Base-by-base conservation (phyloP, 1,140 invertebrate genomes). In the Heliconius hewitsoni region DNA sequence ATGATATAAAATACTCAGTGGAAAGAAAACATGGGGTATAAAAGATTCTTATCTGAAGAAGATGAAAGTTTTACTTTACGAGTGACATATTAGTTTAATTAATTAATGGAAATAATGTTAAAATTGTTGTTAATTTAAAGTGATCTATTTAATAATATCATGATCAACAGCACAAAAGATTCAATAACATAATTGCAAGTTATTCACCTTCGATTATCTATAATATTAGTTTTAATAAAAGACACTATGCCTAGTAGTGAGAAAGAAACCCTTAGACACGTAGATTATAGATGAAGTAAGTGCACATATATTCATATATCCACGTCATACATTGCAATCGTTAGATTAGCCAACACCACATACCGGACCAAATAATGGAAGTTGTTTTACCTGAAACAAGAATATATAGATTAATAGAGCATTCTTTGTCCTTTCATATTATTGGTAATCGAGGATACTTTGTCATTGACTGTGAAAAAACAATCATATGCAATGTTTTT, bases 281-380 rank as follows among this genome's bases (percentile, higher is more conserved):
- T 66, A 27, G 4, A 16, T 30, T 16, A 66, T 66, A 30, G 27
- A 66, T 66, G 5, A 66, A 66, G 1, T 66, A 66, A 27, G 30
- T 66, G 60, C 60, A 66, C 27, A 66, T 66, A 60, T 60, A n/a
- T 11, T 66, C 42, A 46, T 27, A 66, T 66, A 66, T 57, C 60
- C 60, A 13, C 11, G 23, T 66, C 27, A 16, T 30, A 66, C 60
- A 23, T 66, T 27, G 13, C 60, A 66, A 66, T 66, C 27, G 4
- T 13, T 66, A 66, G 23, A 66, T 66, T 66, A 66, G 23, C 9
- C 60, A 27, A 66, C 60, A 66, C 60, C 23, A 66, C 60, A 66
- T 27, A 66, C 60, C 27, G 23, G 60, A 66, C 60, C 60, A 30
- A 30, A 66, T 66, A 66, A 66, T 66, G 13, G 11, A 66, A 66